A percentile compares a stretch with the other conserved stretches of the same genome.
phyloP scores from a whole-genome alignment of 2,797 vertebrate genomes.

The Enteromius viviparus region DNA sequence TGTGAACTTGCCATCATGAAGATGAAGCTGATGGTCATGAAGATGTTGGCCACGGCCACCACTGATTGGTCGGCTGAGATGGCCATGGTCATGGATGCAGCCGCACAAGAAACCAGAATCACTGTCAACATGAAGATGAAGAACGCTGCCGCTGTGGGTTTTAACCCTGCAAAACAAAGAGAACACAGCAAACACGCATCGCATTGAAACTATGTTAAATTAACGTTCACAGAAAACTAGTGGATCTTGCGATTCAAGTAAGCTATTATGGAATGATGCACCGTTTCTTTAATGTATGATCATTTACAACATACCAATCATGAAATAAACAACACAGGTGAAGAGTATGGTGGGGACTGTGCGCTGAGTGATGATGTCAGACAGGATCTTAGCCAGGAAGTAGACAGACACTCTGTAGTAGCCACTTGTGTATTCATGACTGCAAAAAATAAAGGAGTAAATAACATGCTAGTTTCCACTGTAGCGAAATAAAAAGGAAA shows the following conservation, averaged over 20 bases:
- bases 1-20: slow-evolving; percentile 90
- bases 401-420: slow-evolving; percentile 92
- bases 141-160: slow-evolving; percentile 77
- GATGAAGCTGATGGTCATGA: slow-evolving; percentile 85
- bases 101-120: slow-evolving; percentile 82
- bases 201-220: neutral
- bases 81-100: slow-evolving; percentile 87
- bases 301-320: slow-evolving; percentile 76
- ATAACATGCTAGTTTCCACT: neutral
- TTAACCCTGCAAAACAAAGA: slow-evolving; percentile 77
- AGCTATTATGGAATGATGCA: too few relatives aligned
- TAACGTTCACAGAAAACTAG: neutral
- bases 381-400: slow-evolving; percentile 88
- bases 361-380: slow-evolving; percentile 85
- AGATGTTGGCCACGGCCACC: slow-evolving; percentile 85
- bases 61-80: slow-evolving; percentile 87
- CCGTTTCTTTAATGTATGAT: neutral
- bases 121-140: slow-evolving; percentile 86
- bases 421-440: slow-evolving; percentile 95
- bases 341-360: slow-evolving; percentile 84
- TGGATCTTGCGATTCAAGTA: neutral
- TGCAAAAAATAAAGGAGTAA: slow-evolving; percentile 63
- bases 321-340: slow-evolving; percentile 85
- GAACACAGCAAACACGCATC: neutral
- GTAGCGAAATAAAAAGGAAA: neutral